Conservation (phyloP, 2,113 vertebrate genomes). For the Cynocephalus volans region DNA sequence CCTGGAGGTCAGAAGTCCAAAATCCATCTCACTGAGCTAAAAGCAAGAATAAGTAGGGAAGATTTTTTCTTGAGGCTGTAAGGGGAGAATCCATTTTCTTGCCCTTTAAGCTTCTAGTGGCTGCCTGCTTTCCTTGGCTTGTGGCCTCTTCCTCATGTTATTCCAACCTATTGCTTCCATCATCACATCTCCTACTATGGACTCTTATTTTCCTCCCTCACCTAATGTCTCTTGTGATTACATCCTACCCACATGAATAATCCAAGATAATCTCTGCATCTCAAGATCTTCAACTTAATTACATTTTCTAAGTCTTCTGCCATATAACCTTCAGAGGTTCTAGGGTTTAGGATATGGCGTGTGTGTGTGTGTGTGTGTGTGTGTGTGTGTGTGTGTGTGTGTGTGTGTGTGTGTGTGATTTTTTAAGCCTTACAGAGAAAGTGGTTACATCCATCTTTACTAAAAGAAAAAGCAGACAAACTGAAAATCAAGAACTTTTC, state of each 20-base stretch:
- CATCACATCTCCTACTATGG: not conserved
- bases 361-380: no score
- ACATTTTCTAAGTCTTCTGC: not conserved
- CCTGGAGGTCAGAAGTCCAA: not conserved
- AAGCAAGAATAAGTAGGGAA: not conserved
- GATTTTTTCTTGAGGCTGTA: not conserved
- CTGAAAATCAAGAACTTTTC: not conserved
- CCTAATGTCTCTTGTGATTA: not conserved
- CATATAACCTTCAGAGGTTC: not conserved
- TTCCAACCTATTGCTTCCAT: not conserved
- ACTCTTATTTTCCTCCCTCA: not conserved
- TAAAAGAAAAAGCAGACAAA: not conserved
- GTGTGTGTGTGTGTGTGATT: no score
- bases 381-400: no score
- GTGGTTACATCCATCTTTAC: no score
- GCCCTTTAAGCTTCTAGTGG: not conserved
- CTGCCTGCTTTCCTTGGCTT: not conserved
- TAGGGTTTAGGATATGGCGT: not conserved
- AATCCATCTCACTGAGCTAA: not conserved
- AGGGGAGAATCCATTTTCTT: not conserved
- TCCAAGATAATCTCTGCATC: not conserved
- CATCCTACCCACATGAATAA: not conserved
- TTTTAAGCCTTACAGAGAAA: not conserved
- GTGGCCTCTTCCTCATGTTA: not conserved
- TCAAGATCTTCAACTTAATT: not conserved